A percentile compares a stretch with the other conserved stretches of the same genome.
Conservation (phyloP, 2,888 invertebrate species). For the Zygothrica quintamaculata region DNA sequence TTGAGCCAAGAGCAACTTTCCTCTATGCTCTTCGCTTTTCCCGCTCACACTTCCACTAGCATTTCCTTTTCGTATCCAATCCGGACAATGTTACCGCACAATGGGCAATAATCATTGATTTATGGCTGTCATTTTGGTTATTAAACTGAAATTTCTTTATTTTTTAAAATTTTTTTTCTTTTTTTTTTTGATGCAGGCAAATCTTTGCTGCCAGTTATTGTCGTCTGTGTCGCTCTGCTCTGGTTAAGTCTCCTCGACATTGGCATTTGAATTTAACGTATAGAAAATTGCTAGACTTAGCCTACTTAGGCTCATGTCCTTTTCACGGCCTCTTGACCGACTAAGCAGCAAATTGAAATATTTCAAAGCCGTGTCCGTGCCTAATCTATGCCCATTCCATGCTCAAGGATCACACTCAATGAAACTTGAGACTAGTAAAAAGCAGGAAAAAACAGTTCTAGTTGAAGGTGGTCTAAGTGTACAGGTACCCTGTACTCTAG, state of each 20-base stretch:
- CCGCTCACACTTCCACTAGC: neutral
- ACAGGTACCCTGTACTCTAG: too few relatives aligned
- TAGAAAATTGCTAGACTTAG: constrained; percentile 35
- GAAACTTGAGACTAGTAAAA: constrained; percentile 19
- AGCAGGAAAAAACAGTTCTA: neutral
- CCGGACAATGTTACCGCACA: constrained; percentile 35
- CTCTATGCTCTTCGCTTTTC: neutral
- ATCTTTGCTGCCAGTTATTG: constrained; percentile 33
- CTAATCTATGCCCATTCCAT: constrained; percentile 44
- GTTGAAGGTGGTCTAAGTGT: too few relatives aligned
- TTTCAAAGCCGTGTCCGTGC: constrained; percentile 52
- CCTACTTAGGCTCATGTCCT: constrained; percentile 40
- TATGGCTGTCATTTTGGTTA: constrained; percentile 74
- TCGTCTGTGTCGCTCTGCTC: too few relatives aligned
- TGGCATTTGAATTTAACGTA: constrained; percentile 19
- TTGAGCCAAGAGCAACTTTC: constrained; percentile 19
- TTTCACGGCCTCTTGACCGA: constrained; percentile 47
- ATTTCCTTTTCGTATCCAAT: too few relatives aligned
- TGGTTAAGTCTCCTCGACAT: constrained; percentile 22
- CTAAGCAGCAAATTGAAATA: constrained; percentile 56
- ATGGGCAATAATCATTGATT: constrained; percentile 82
- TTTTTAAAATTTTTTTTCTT: neutral
- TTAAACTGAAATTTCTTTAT: constrained; percentile 66
- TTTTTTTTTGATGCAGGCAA: constrained; percentile 13
- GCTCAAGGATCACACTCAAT: constrained; percentile 9